Base-by-base conservation (phyloP, 2,888 invertebrate species). In the Aporophyla nigra region DNA sequence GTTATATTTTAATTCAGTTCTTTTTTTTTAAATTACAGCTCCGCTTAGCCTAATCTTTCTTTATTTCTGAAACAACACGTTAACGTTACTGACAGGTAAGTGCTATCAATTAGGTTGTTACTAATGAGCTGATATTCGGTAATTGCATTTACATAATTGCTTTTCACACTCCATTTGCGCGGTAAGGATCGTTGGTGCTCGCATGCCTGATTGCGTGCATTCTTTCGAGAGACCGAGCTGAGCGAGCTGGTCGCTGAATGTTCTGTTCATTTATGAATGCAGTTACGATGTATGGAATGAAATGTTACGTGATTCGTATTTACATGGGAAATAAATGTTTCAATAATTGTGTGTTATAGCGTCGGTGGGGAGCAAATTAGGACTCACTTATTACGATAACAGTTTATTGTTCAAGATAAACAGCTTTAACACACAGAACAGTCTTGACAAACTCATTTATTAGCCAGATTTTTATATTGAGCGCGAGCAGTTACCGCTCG, bases 81-180 rank as follows among this genome's bases (percentile, higher is more conserved):
- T 12, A 24, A 14, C 19, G 16, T 27, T 33, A 49, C 68, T 61
- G 56, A 49, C 43, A 53, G 46, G 21, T 53, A 74, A 65, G 33
- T 63, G 67, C 27, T 51, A 74, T 71, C 69, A 82, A 82, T 74
- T 83, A 74, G 71, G 12, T 51, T 46, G 63, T 65, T 69, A 83
- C 54, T 83, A 75, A 83, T 62, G 71, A 79, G 68, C 65, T 69
- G 62, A 72, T 81, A 62, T 83, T 82, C 83, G 43, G 33, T 79
- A 71, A 82, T 83, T 82, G 58, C 83, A 72, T 83, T 82, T 51
- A 54, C 68, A 79, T 79, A 79, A 83, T 83, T 66, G 79, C 58
- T 58, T 69, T 79, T 83, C 71, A 79, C 21, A 75, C 71, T 71
- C 53, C 65, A 83, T 83, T 79, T 74, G 51, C 49, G 40, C 27